Percentiles rank a stretch among this genome's conserved stretches.
Evolutionary conservation across 2,113 vertebrate genomes (phyloP).

Genomic region (Hypocryptadius cinnamomeus): DNA sequence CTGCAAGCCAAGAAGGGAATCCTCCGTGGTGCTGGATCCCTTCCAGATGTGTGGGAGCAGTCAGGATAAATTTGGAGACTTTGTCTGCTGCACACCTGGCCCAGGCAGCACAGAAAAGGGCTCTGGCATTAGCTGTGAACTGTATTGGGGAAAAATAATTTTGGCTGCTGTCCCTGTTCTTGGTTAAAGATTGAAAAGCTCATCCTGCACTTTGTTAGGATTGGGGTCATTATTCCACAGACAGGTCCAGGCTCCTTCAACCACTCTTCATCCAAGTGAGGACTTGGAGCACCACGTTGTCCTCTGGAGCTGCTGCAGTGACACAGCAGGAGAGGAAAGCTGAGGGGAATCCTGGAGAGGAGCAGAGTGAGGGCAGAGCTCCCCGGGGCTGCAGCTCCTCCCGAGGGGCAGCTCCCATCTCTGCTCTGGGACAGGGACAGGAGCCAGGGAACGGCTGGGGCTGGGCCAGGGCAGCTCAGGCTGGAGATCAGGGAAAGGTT

Average conservation of each 20-base stretch:
- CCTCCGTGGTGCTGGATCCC: rapidly evolving
- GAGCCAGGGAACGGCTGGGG: neutral
- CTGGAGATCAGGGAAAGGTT: neutral
- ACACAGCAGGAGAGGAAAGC: neutral
- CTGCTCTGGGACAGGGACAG: neutral
- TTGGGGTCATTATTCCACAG: rapidly evolving
- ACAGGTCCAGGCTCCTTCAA: neutral
- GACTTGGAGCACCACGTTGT: rapidly evolving
- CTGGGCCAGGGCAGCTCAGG: neutral
- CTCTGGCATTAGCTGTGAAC: neutral
- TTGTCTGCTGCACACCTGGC: neutral
- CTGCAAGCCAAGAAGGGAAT: neutral
- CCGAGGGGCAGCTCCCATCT: neutral
- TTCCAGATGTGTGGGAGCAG: neutral
- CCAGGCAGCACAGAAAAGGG: neutral
- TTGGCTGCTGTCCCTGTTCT: neutral
- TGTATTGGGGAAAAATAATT: neutral
- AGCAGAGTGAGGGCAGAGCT: neutral
- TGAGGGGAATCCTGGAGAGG: neutral
- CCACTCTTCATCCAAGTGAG: rapidly evolving
- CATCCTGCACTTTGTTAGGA: neutral
- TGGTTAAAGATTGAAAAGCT: neutral
- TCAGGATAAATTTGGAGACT: neutral
- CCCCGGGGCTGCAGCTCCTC: neutral
- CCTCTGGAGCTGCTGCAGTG: neutral